phyloP scores from a whole-genome alignment of 2,888 invertebrate species.

The Xestia rhomboidea region DNA sequence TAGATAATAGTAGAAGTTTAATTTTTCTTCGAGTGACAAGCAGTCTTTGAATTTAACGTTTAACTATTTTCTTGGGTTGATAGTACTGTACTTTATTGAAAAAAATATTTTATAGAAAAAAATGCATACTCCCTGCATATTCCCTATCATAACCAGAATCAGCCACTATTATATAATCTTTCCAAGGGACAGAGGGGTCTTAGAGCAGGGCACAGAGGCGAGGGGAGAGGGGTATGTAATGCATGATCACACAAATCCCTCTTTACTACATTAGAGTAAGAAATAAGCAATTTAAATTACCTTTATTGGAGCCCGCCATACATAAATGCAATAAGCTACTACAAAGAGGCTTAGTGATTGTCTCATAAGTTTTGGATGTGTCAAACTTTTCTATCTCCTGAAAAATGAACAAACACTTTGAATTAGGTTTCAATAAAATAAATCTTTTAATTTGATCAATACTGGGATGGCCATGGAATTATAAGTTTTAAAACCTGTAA shows the following conservation, averaged over 20 bases:
- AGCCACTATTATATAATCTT: background rate
- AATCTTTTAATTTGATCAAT: background rate
- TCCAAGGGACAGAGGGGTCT: background rate
- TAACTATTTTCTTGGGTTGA: too few species aligned
- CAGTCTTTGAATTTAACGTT: too few species aligned
- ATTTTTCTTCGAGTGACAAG: too few species aligned
- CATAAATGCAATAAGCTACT: constrained; percentile 82
- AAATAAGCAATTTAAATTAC: constrained; percentile 67
- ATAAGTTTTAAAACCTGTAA: background rate
- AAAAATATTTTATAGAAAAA: too few species aligned
- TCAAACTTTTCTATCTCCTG: constrained; percentile 90
- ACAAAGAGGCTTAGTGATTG: constrained; percentile 78
- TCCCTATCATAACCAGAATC: background rate
- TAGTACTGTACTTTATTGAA: too few species aligned
- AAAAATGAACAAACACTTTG: constrained; percentile 52
- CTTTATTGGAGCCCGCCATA: constrained; percentile 86
- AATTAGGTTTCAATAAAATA: background rate
- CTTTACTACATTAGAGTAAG: background rate
- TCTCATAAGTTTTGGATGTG: constrained; percentile 84
- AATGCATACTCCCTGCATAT: too few species aligned
- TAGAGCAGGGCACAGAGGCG: background rate
- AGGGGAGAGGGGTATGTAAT: background rate
- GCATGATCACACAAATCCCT: background rate
- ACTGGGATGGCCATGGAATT: background rate
- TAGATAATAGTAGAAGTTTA: too few species aligned